Base-by-base conservation (phyloP, 2,888 invertebrate genomes). In the Cordilura impudica region DNA sequence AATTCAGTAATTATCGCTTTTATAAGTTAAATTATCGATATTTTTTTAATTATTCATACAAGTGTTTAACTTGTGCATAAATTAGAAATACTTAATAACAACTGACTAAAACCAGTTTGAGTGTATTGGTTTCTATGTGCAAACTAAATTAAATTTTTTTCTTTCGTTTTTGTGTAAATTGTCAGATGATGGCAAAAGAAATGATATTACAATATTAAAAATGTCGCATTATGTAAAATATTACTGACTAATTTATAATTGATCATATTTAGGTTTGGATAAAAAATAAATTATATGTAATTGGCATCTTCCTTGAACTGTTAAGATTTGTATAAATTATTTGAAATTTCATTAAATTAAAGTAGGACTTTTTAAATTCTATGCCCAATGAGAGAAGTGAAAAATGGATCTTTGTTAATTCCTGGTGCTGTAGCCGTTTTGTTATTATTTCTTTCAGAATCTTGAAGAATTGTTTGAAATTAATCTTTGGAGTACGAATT, bases 31-130 rank as follows among this genome's bases (percentile, higher is more conserved):
- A 39, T 39, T 39, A 39, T 39, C 35, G 5, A n/a, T 39, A 39
- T n/a, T 39, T 39, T 31, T 39, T 8, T 39, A n/a, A n/a, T n/a
- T 39, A 10, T 51, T 31, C 26, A 63, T 49, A 12, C 18, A 7
- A 51, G n/a, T 51, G 21, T 49, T 51, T 75, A 49, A 61, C 70
- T 69, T 74, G 18, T 75, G 75, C 75, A 75, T 75, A 71, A 79
- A 79, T 74, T 74, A 78, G 74, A 78, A 78, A 74, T 78, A 70
- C 31, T 54, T 61, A 67, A 74, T 74, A 43, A 69, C 21, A 61
- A 39, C 49, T 49, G 61, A 47, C 26, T 23, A 8, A 69, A 75
- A 75, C 75, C 16, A 69, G 75, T 75, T 75, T 8, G 10, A 61
- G 31, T 23, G 8, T 4, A 4, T 43, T 19, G 7, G 12, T 18